These are phyloP conservation scores for Oncorhynchus kisutch DNA, from an alignment of 2,113 vertebrate species.

Conservation along the genomic window DNA sequence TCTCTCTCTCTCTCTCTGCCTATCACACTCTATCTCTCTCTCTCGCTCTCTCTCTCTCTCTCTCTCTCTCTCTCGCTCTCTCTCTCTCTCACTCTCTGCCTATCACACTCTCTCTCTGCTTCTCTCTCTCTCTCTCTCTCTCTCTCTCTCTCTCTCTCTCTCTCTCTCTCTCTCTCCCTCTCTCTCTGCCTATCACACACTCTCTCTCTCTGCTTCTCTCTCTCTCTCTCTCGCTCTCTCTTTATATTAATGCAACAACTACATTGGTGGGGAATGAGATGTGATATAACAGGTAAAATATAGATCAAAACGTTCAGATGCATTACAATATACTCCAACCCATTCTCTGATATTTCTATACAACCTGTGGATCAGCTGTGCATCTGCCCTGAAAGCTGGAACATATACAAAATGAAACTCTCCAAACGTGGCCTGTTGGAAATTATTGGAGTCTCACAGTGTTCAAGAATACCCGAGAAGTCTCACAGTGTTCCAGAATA, in stretches of 20 bases:
- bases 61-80: constrained; percentile 18
- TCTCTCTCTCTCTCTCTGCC: constrained; percentile 52
- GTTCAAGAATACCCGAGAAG: constrained; percentile 37
- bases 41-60: too few species aligned
- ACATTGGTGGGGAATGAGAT: too few species aligned
- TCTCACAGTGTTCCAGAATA: not conserved
- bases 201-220: constrained; percentile 26
- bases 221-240: constrained; percentile 50
- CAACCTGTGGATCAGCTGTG: not conserved
- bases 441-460: constrained; percentile 35
- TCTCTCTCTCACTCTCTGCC: constrained; percentile 34
- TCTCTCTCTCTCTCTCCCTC: too few species aligned
- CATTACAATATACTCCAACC: not conserved
- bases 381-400: not conserved
- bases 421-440: constrained; percentile 42
- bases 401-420: constrained; percentile 6
- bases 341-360: not conserved
- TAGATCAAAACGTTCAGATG: too few species aligned
- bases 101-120: too few species aligned
- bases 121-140: too few species aligned
- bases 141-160: too few species aligned
- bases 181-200: not conserved
- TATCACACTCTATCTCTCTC: constrained; percentile 13
- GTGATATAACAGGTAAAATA: too few species aligned
- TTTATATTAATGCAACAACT: too few species aligned